Percentiles rank a stretch among this genome's conserved stretches.
Conservation (phyloP, 2,113 vertebrate genomes). For the Rhinoptilus africanus region DNA sequence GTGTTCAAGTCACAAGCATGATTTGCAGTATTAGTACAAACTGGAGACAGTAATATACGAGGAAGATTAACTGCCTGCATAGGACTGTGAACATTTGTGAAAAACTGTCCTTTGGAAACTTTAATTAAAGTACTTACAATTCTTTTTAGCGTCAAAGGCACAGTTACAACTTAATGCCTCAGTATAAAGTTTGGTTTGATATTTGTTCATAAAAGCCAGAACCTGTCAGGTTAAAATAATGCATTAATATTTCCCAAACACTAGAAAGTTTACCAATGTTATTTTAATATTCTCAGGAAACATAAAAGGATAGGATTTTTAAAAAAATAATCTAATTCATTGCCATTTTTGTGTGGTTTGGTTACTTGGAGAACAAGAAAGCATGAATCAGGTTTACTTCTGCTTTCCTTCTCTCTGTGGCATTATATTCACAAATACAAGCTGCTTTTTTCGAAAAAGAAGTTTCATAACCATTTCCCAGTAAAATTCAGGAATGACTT, state of each 20-base stretch:
- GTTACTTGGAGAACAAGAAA: not conserved
- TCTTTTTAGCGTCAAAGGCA: not conserved
- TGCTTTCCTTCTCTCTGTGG: not conserved
- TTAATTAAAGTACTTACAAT: not conserved
- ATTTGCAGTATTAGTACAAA: not conserved
- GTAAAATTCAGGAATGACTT: not conserved
- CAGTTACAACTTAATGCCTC: not conserved
- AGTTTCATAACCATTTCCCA: not conserved
- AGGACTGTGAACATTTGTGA: not conserved
- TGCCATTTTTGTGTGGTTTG: not conserved
- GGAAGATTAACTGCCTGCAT: not conserved
- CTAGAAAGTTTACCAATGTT: not conserved
- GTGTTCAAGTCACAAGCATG: not conserved
- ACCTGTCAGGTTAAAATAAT: conserved; percentile 1
- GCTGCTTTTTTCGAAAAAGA: not conserved
- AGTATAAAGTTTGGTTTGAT: not conserved
- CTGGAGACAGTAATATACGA: not conserved
- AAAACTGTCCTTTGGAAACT: not conserved
- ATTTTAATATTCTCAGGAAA: not conserved
- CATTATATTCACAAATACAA: not conserved
- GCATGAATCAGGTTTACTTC: not conserved
- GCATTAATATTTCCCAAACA: not conserved
- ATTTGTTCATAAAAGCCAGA: conserved; percentile 2
- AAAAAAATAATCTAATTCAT: not conserved
- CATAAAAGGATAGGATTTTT: not conserved